These are phyloP conservation scores for Grammomys dolichurus DNA, from an alignment of 2,113 vertebrate genomes.

Conservation along the genomic window DNA sequence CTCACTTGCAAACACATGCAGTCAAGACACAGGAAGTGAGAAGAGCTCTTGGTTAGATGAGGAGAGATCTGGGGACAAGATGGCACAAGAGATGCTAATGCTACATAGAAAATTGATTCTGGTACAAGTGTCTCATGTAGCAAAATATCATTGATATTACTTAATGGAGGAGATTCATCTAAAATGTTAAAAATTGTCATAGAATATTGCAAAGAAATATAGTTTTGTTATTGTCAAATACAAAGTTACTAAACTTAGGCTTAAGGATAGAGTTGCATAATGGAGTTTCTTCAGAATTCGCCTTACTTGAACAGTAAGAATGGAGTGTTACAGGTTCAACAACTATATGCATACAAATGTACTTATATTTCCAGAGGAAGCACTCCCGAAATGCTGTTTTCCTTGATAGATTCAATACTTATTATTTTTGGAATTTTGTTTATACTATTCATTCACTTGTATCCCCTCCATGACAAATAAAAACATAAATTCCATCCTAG, in stretches of 20 bases:
- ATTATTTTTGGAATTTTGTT: conserved; percentile 54
- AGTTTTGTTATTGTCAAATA: conserved; percentile 58
- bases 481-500: background rate
- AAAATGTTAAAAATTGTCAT: conserved; percentile 61
- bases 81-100: conserved; percentile 20
- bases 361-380: conserved; percentile 56
- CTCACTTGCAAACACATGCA: conserved; percentile 1
- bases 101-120: conserved; percentile 40
- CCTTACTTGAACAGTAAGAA: conserved; percentile 66
- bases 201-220: conserved; percentile 60
- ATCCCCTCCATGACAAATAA: conserved; percentile 5
- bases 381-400: conserved; percentile 59
- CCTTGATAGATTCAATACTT: conserved; percentile 35
- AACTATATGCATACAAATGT: conserved; percentile 64
- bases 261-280: conserved; percentile 46
- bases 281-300: conserved; percentile 55
- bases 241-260: conserved; percentile 59
- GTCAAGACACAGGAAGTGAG: conserved; percentile 23
- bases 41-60: conserved; percentile 55
- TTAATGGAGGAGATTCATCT: conserved; percentile 41
- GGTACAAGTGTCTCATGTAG: conserved; percentile 40
- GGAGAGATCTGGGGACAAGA: conserved; percentile 29
- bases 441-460: conserved; percentile 35
- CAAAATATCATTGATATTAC: conserved; percentile 49
- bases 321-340: conserved; percentile 32